These are phyloP conservation scores for Yponomeuta malinellus DNA, from an alignment of 2,888 invertebrate genomes.

Conservation along the genomic window DNA sequence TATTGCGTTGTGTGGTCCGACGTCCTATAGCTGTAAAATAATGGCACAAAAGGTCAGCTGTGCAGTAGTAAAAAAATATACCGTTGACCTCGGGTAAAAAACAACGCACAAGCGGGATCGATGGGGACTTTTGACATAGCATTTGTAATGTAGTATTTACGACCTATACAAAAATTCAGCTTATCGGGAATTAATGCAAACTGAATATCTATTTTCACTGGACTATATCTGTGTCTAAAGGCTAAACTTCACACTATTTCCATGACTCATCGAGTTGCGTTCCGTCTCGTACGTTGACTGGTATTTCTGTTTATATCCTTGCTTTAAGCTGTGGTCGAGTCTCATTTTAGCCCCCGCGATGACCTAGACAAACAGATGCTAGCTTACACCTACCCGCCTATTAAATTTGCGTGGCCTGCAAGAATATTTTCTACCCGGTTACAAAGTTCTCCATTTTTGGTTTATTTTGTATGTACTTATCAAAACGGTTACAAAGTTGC, in stretches of 20 bases:
- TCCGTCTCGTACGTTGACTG: background rate
- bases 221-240: no score
- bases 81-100: no score
- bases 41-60: background rate
- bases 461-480: no score
- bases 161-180: no score
- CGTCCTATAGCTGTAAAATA: conserved; percentile 17
- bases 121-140: no score
- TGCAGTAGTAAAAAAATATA: background rate
- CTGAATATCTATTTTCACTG: no score
- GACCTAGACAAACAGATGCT: conserved; percentile 45
- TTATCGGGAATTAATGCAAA: no score
- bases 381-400: background rate
- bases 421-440: background rate
- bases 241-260: no score
- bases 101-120: no score
- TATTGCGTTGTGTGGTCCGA: conserved; percentile 31
- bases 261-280: background rate
- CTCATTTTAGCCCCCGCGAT: conserved; percentile 34
- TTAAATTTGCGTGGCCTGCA: conserved; percentile 3
- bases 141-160: no score
- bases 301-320: background rate
- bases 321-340: conserved; percentile 27
- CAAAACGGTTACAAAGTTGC: no score
- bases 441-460: background rate